Conservation (phyloP, 2,888 invertebrate species). For the Drosophila sordidula region DNA sequence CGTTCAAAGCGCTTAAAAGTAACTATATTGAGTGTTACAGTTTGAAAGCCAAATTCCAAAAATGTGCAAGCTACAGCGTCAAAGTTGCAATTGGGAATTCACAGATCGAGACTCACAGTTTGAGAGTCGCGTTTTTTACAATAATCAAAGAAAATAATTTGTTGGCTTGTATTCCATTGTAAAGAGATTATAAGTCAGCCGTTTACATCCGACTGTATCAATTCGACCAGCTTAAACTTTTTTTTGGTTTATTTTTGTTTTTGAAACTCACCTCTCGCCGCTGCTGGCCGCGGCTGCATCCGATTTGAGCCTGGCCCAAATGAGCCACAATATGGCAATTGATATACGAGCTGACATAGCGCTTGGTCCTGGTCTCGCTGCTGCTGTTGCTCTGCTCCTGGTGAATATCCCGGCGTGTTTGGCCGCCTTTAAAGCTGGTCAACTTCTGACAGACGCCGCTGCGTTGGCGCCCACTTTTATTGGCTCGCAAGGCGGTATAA, state of each 20-base stretch:
- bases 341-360: constrained; percentile 28
- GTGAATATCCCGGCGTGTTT: constrained; percentile 43
- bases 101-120: no score
- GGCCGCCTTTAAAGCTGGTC: constrained; percentile 51
- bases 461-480: constrained; percentile 72
- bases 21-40: no score
- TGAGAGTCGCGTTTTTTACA: no score
- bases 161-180: not conserved
- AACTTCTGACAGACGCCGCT: constrained; percentile 70
- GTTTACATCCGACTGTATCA: not conserved
- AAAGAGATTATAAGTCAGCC: not conserved
- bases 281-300: constrained; percentile 57
- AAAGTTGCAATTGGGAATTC: no score
- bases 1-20: no score
- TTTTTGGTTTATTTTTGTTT: not conserved
- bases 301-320: constrained; percentile 37
- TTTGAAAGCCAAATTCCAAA: no score
- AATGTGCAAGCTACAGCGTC: no score
- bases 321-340: constrained; percentile 38
- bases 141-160: not conserved
- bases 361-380: constrained; percentile 12
- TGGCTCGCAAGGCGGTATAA: constrained; percentile 36
- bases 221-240: not conserved
- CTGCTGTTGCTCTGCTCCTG: constrained; percentile 2
- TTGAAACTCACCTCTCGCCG: constrained; percentile 73